These are phyloP conservation scores for Andricus curvator DNA, from an alignment of 2,888 invertebrate genomes.

Conservation along the genomic window DNA sequence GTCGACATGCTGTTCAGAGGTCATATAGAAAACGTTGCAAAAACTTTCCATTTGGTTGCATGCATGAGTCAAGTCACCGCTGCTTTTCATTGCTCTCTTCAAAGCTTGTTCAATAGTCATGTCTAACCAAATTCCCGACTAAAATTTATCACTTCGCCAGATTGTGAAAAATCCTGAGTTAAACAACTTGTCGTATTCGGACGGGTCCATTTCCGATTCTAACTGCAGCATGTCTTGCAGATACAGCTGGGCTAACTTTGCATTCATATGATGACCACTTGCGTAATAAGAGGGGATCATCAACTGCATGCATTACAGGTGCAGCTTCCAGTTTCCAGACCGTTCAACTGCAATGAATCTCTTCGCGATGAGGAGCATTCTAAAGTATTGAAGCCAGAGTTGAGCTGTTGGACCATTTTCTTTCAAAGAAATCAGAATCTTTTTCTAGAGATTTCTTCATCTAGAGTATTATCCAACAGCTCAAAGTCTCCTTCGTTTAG, in stretches of 20 bases:
- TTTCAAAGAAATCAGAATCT: not conserved
- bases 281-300: too few relatives aligned
- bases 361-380: too few relatives aligned
- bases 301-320: too few relatives aligned
- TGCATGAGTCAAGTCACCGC: conserved; percentile 62
- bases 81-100: conserved; percentile 63
- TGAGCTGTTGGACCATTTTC: conserved; percentile 56
- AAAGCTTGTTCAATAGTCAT: conserved; percentile 41
- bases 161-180: too few relatives aligned
- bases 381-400: conserved; percentile 63
- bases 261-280: too few relatives aligned
- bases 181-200: too few relatives aligned
- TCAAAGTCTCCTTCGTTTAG: too few relatives aligned
- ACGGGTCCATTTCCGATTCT: conserved; percentile 43
- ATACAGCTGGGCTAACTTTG: conserved; percentile 65
- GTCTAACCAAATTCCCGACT: too few relatives aligned
- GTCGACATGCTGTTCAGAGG: conserved; percentile 65
- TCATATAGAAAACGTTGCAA: conserved; percentile 3
- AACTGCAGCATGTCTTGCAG: conserved; percentile 72
- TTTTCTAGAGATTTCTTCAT: not conserved
- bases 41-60: conserved; percentile 52
- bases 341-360: conserved; percentile 66
- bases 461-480: not conserved
- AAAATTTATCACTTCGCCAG: too few relatives aligned
- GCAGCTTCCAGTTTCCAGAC: not conserved